These are phyloP conservation scores for Chrysolophus pictus DNA, from an alignment of 2,797 vertebrate genomes.

Conservation along the genomic window DNA sequence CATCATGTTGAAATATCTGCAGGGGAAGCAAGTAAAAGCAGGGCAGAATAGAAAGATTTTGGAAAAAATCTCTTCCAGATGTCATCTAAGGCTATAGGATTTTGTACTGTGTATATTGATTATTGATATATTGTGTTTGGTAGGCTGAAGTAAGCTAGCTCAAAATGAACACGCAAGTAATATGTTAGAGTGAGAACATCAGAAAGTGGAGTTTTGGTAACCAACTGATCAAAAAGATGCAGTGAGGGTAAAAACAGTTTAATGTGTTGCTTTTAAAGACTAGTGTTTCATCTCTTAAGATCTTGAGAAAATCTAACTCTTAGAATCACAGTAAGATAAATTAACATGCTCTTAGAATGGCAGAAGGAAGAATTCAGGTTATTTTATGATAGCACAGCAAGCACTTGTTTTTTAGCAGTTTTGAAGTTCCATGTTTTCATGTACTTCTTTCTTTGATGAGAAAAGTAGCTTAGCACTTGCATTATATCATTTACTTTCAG, in stretches of 20 bases:
- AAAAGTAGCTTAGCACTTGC: neutral
- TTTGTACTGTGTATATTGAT: neutral
- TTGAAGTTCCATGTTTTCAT: neutral
- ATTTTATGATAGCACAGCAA: neutral
- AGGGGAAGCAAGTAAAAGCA: neutral
- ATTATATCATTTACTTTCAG: slow-evolving; percentile 10
- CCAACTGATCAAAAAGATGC: slow-evolving; percentile 19
- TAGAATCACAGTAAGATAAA: neutral
- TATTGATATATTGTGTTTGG: neutral
- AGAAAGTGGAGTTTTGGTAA: slow-evolving; percentile 14
- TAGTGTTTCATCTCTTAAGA: neutral
- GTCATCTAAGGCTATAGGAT: neutral
- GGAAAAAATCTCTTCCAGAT: neutral
- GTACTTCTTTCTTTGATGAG: slow-evolving; percentile 34
- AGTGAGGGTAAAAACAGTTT: slow-evolving; percentile 13
- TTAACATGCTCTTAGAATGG: slow-evolving; percentile 1
- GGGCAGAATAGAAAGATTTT: neutral
- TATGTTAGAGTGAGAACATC: slow-evolving; percentile 11
- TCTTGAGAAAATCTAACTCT: slow-evolving; percentile 14
- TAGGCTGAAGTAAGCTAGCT: neutral
- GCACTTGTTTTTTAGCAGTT: slow-evolving; percentile 3
- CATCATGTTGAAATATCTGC: neutral
- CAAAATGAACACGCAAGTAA: slow-evolving; percentile 10
- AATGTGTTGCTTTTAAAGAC: slow-evolving; percentile 48
- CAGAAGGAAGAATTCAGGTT: neutral